Evolutionary conservation across 1,140 invertebrate species (phyloP).

Genomic region (Drosophila arawakana): DNA sequence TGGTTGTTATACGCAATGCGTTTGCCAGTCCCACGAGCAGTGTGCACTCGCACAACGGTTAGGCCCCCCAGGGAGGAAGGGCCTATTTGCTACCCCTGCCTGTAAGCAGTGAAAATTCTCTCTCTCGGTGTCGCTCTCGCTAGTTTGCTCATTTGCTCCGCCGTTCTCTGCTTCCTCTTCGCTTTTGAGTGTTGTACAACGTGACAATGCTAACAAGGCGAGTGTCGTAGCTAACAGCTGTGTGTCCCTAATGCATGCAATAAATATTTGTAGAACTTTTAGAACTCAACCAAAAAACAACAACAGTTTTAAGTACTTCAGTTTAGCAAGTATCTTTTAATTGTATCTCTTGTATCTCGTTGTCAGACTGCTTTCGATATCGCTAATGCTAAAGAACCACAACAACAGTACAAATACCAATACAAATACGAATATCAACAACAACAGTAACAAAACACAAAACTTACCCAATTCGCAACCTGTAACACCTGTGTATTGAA

Average conservation of each 20-base stretch:
- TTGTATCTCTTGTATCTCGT: slow-evolving; percentile 69
- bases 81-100: not conserved
- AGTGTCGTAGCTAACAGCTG: slow-evolving; percentile 3
- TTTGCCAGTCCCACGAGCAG: slow-evolving; percentile 60
- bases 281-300: not conserved
- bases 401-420: slow-evolving; percentile 36
- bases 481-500: not conserved
- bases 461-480: not conserved
- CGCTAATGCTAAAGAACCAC: slow-evolving; percentile 58
- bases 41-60: slow-evolving; percentile 73
- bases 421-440: slow-evolving; percentile 15
- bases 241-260: slow-evolving; percentile 18
- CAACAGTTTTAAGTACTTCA: not conserved
- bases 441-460: slow-evolving; percentile 7
- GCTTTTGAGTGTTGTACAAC: slow-evolving; percentile 49
- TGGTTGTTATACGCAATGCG: slow-evolving; percentile 77
- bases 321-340: slow-evolving; percentile 29
- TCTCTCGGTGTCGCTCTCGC: not conserved
- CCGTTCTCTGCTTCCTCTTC: slow-evolving; percentile 19
- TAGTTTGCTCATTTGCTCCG: not conserved
- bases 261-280: not conserved
- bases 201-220: slow-evolving; percentile 18
- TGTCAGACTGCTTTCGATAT: slow-evolving; percentile 76
- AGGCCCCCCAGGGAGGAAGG: not conserved
- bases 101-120: not conserved